These are phyloP conservation scores for Bellardia pandia DNA, from an alignment of 2,888 invertebrate genomes.

Conservation along the genomic window DNA sequence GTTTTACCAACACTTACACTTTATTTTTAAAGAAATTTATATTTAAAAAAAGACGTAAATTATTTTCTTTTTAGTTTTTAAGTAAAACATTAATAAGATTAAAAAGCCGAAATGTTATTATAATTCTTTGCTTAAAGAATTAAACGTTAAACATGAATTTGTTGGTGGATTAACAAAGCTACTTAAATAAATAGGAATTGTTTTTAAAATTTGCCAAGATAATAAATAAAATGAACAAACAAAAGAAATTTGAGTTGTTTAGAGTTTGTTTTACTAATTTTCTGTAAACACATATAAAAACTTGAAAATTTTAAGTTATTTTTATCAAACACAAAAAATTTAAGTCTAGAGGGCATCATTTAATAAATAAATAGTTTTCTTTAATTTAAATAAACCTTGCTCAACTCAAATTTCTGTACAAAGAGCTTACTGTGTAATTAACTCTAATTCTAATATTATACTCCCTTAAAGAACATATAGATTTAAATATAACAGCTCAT, in stretches of 20 bases:
- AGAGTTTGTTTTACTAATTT: too few species aligned
- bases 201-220: background rate
- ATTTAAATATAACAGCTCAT: conserved; percentile 12
- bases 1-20: background rate
- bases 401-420: conserved; percentile 28
- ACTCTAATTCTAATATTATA: background rate
- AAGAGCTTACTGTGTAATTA: conserved; percentile 35
- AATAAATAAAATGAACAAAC: background rate
- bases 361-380: background rate
- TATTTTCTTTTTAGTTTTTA: conserved; percentile 50
- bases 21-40: conserved; percentile 15
- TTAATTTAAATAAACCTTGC: background rate
- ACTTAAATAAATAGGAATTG: conserved; percentile 28
- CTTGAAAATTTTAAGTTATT: too few species aligned
- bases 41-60: conserved; percentile 57
- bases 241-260: background rate
- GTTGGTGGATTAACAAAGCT: background rate
- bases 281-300: too few species aligned
- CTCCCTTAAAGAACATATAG: background rate
- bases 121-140: conserved; percentile 27
- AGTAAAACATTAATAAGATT: conserved; percentile 32
- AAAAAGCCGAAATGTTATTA: background rate
- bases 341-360: too few species aligned
- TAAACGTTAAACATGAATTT: background rate
- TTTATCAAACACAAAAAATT: too few species aligned